Base-by-base conservation (phyloP, 2,888 invertebrate species). In the Biston betularia region DNA sequence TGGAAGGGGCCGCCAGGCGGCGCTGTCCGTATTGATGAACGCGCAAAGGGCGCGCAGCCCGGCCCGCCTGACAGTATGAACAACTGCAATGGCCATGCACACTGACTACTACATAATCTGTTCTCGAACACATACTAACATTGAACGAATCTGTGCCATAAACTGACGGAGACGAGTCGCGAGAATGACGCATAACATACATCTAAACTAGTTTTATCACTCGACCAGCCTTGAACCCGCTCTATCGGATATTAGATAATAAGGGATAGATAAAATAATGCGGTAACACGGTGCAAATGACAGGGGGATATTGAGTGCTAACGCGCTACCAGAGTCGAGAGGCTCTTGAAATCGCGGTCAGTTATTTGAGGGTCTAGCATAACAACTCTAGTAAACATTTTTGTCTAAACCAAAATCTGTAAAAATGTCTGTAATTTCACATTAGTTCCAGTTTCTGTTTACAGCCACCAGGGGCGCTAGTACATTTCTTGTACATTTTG, bases 11-110 rank as follows among this genome's bases (percentile, higher is more conserved):
- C 90, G 84, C 65, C 76, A 85, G 92, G 82, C 87, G 91, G 92
- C 92, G 91, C 85, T 87, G 82, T 71, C 72, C 79, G 85, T 92
- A 91, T 91, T 90, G 92, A 92, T 88, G 91, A 90, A 92, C 89
- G 88, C 89, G 91, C 86, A 87, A 86, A 87, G 89, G 89, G 85
- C 88, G 82, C 79, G 78, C 58, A 59, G 76, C 75, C 77, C 80
- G 79, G 82, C 71, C 56, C 71, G 71, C 66, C 24, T 40, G n/a
- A 14, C 72, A 77, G 75, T 78, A 80, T 82, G 79, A 79, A 79
- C 79, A 46, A 65, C 45, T 65, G 71, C 63, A 64, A 24, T 56
- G 40, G 42, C 44, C 42, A 53, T 48, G 24, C 34, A n/a, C 42
- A 61, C 50, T 35, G 55, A 58, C 59, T 56, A 34, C 10, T 40